Conservation (phyloP, 2,113 vertebrate genomes). For the Suncus etruscus region DNA sequence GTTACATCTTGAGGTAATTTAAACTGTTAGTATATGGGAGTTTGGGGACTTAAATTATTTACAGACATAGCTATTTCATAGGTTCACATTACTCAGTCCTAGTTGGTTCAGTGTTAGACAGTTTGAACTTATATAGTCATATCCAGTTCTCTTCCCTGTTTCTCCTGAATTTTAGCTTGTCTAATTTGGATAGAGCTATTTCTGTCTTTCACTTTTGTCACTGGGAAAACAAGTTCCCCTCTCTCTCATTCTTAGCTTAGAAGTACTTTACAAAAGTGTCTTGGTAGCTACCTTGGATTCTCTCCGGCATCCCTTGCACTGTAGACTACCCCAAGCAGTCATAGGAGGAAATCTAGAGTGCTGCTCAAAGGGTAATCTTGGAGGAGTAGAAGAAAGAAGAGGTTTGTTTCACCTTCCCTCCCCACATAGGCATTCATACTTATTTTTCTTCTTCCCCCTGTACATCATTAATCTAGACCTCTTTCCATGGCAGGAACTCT, state of each 20-base stretch:
- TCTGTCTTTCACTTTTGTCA: constrained; percentile 9
- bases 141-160: constrained; percentile 18
- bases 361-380: background rate
- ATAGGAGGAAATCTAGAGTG: background rate
- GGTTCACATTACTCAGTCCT: background rate
- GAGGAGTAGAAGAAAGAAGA: constrained; percentile 7
- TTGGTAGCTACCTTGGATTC: background rate
- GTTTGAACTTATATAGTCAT: constrained; percentile 53
- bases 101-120: background rate
- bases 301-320: background rate
- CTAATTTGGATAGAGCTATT: constrained; percentile 55
- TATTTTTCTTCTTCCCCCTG: background rate
- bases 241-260: background rate
- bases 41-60: constrained; percentile 19
- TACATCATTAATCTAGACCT: background rate
- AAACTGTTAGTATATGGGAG: background rate
- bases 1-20: constrained; percentile 19
- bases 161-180: constrained; percentile 7
- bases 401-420: background rate
- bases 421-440: no score
- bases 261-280: background rate
- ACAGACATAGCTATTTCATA: background rate
- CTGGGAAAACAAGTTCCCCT: background rate
- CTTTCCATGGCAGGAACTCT: background rate
- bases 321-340: background rate